Evolutionary conservation across 2,888 invertebrate genomes (phyloP), one percentile per base, ranked within the genome.

Genomic region (Eupithecia tripunctaria): DNA sequence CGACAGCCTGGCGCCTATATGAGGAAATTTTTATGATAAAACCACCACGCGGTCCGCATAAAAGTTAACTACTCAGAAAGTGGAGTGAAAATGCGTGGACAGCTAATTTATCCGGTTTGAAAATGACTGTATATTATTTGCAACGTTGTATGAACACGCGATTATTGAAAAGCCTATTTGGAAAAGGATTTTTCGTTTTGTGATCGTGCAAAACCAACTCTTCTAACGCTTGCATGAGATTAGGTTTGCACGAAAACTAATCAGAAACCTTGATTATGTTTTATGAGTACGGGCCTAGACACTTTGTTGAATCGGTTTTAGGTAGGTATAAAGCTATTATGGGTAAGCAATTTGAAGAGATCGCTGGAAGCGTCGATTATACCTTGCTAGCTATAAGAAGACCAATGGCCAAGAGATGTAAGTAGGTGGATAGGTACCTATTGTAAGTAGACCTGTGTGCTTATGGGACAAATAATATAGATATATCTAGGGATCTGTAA

Each of bases 1-100:
- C 89, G 89, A 82, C 90, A 85, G 82, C 80, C 83, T 75, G 89
- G 87, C 89, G 88, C 88, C 88, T 78, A 75, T 73, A 80, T 78
- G 80, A 85, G 85, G 84, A 83, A 79, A 82, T 86, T 86, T 88
- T 87, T 85, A 85, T 86, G 83, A 85, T 84, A 85, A 83, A 84
- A 76, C 80, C 81, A 71, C 74, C 76, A 73, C 75, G 81, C 70
- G 73, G 78, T 74, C 73, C 71, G 74, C 76, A 80, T 85, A 84
- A 86, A 85, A 85, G 82, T 82, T 85, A 83, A 85, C 84, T 78
- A 78, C 81, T 67, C 74, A 77, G 78, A 79, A 74, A 80, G 78
- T 78, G 71, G 56, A 73, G 77, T 76, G 73, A 78, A 76, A 80
- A 80, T 75, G 75, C 76, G 73, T 76, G 78, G 79, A 75, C 77